A percentile compares a stretch with the other conserved stretches of the same genome.
Evolutionary conservation across 2,797 vertebrate species (phyloP).

Genomic region (Pangasius mekongensis): DNA sequence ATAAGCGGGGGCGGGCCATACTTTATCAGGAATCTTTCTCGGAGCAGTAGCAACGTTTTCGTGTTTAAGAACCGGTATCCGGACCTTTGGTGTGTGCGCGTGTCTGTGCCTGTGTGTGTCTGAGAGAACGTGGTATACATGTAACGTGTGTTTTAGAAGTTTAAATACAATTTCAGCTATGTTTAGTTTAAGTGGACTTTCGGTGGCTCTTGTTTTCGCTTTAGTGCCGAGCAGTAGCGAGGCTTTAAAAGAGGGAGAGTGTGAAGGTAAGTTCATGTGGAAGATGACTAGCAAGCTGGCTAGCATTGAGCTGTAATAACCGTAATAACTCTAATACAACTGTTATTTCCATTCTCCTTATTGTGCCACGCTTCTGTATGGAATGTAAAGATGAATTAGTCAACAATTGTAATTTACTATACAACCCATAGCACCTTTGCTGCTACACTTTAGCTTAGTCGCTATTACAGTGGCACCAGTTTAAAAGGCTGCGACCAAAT

Average conservation of each 20-base stretch:
- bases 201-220: conserved; percentile 80
- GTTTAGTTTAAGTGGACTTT: conserved; percentile 76
- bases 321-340: too few species aligned
- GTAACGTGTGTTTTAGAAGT: conserved; percentile 18
- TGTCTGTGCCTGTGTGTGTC: background rate
- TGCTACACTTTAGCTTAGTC: background rate
- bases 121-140: background rate
- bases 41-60: conserved; percentile 38
- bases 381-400: background rate
- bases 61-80: conserved; percentile 67
- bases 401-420: background rate
- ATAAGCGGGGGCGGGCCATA: conserved; percentile 47
- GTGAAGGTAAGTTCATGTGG: conserved; percentile 82
- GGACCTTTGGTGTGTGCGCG: background rate
- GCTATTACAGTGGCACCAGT: background rate
- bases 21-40: conserved; percentile 53
- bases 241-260: conserved; percentile 84
- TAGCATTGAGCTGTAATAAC: background rate
- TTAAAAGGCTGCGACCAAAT: background rate
- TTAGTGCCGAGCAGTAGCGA: conserved; percentile 73
- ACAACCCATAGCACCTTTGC: too few species aligned
- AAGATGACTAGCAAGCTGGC: background rate
- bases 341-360: background rate
- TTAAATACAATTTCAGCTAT: conserved; percentile 51
- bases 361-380: background rate